phyloP scores from a whole-genome alignment of 2,797 vertebrate species.

The Linurgus olivaceus region DNA sequence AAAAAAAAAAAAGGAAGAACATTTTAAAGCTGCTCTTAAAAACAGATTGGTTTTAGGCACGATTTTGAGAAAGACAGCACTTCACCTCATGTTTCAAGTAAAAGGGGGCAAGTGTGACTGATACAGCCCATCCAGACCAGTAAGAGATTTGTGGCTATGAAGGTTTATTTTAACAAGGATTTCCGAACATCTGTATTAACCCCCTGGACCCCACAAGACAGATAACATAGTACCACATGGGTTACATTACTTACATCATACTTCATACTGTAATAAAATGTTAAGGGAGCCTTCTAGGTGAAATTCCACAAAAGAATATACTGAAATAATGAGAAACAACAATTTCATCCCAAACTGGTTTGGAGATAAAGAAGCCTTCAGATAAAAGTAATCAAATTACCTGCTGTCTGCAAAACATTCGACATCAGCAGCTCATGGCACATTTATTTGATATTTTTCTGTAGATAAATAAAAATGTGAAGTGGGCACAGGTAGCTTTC shows the following conservation, averaged over 20 bases:
- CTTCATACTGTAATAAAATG: not conserved
- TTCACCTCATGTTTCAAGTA: conserved; percentile 5
- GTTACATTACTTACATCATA: not conserved
- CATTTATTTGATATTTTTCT: not conserved
- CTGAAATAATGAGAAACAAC: not conserved
- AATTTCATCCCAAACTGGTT: not conserved
- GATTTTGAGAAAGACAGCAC: not conserved
- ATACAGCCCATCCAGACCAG: not conserved
- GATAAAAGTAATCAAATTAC: not conserved
- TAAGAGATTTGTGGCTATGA: not conserved
- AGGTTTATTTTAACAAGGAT: not conserved
- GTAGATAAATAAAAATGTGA: not conserved
- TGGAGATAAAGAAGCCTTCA: not conserved
- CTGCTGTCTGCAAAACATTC: not conserved
- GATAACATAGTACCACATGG: not conserved
- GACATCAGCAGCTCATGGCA: not conserved
- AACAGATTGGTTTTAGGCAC: not conserved
- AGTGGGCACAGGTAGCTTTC: not conserved
- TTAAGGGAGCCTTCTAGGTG: not conserved
- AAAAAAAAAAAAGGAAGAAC: not conserved
- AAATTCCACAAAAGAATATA: not conserved
- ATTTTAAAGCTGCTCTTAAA: conserved; percentile 46
- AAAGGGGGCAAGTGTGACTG: not conserved
- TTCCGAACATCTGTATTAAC: not conserved
- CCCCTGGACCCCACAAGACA: not conserved